phyloP scores from a whole-genome alignment of 30 jellyfish, hydroid and myxozoan genomes.

The Phacellophora camtschatica region DNA sequence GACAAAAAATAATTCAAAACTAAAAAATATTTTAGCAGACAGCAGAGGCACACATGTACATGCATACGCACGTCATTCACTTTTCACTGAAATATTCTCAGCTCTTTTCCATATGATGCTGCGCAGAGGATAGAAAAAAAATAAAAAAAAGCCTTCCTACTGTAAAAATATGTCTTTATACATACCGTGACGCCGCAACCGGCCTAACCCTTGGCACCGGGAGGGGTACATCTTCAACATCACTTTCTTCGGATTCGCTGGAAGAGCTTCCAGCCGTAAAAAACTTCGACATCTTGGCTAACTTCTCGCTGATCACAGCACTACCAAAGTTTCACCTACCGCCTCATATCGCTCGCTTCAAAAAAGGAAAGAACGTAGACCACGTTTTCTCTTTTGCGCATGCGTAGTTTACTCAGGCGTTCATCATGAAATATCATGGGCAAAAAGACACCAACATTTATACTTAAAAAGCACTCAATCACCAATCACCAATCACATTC shows the following conservation, averaged over 20 bases:
- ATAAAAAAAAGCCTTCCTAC: too few relatives aligned
- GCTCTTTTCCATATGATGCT: neutral
- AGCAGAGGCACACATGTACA: too few relatives aligned
- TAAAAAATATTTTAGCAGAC: too few relatives aligned
- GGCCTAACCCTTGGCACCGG: slow-evolving; percentile 76
- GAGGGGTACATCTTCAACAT: slow-evolving; percentile 72
- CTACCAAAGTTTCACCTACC: neutral
- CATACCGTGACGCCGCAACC: slow-evolving; percentile 69
- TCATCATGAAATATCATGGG: too few relatives aligned
- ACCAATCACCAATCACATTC: too few relatives aligned
- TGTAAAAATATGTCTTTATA: too few relatives aligned
- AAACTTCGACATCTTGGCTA: slow-evolving; percentile 80
- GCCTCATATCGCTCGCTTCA: slow-evolving; percentile 50
- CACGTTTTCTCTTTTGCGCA: slow-evolving; percentile 12
- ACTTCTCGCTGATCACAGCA: slow-evolving; percentile 16
- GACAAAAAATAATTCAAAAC: too few relatives aligned
- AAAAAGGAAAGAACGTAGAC: neutral
- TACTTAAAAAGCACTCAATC: too few relatives aligned
- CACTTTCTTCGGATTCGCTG: slow-evolving; percentile 93
- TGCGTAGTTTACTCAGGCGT: too few relatives aligned
- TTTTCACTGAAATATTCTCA: neutral
- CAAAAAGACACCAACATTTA: too few relatives aligned
- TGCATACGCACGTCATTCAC: too few relatives aligned
- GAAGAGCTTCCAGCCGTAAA: slow-evolving; percentile 91
- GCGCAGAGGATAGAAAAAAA: neutral